Evolutionary conservation across 2,888 invertebrate genomes (phyloP).

Genomic region (Cosmia trapezina): DNA sequence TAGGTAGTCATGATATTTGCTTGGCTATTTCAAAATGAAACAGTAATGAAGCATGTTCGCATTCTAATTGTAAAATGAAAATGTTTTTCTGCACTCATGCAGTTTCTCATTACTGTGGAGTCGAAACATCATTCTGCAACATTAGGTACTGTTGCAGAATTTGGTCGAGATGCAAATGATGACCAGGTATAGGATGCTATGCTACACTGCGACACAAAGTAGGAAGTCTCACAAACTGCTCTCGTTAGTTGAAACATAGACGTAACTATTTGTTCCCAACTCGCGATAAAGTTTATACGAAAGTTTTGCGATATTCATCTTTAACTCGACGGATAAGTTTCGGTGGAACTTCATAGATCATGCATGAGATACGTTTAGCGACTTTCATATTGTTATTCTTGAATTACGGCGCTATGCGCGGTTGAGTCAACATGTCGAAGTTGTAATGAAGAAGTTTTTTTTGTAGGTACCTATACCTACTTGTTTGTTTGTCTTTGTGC

Average conservation of each 20-base stretch:
- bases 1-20: conserved; percentile 15
- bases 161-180: conserved; percentile 19
- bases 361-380: conserved; percentile 65
- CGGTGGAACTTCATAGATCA: conserved; percentile 67
- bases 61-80: conserved; percentile 4
- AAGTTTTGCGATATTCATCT: conserved; percentile 79
- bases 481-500: background rate
- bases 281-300: conserved; percentile 70
- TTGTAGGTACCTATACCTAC: background rate
- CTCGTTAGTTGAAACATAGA: conserved; percentile 72
- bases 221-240: conserved; percentile 66
- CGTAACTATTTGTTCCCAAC: conserved; percentile 60
- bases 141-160: background rate
- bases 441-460: conserved; percentile 41
- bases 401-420: conserved; percentile 45
- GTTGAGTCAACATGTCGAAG: conserved; percentile 28
- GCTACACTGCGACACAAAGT: conserved; percentile 64
- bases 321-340: conserved; percentile 66
- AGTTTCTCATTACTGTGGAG: conserved; percentile 22
- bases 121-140: conserved; percentile 14
- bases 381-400: conserved; percentile 63
- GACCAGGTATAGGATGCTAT: conserved; percentile 40
- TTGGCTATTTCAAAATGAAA: conserved; percentile 9
- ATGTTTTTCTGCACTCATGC: background rate
- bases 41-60: background rate